Evolutionary conservation across 2,113 vertebrate genomes (phyloP), one percentile per base, ranked within the genome.

Genomic region (Ciconia boyciana): DNA sequence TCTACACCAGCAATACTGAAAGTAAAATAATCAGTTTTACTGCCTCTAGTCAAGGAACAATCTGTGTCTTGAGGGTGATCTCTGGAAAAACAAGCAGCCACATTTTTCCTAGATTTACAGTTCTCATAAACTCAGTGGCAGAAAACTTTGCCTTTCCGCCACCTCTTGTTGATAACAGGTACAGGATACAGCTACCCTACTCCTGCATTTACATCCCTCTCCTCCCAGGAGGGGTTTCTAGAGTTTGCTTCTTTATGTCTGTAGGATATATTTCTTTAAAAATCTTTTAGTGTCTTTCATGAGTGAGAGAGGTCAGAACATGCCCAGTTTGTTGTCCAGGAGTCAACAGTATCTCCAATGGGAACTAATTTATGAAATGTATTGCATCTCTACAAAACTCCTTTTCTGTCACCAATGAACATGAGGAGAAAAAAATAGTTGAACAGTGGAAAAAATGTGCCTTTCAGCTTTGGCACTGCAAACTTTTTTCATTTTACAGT

Each of bases 391-490:
- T 80, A n/a, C 46, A 80, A 75, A 92, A 49, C 29, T 88, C 34
- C 34, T 75, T 74, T 94, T 79, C 78, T 86, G 64, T 83, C 88
- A 71, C 29, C 17, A 71, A 1, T 32, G 60, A 93, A 62, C 49
- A 77, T 0, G 7, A 94, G 44, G 36, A 65, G 24, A 17, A 79
- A 83, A 57, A 68, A 52, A 48, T 13, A 13, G 16, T 69, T 89
- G 43, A 68, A 52, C 9, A 78, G 39, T n/a, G 20, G 4, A 2
- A 55, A 92, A 89, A 60, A 34, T 3, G 8, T 44, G 43, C 44
- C 69, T 90, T 95, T 92, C 25, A 81, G 86, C 83, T 95, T 93
- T 93, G 80, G 76, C 76, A 89, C 44, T 60, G 26, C 32, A 89
- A 92, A 75, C 48, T 41, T 92, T 88, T 89, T 83, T 60, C 48